These are phyloP conservation scores for Notarius quadriscutis DNA, from an alignment of 2,113 vertebrate genomes.

Conservation along the genomic window DNA sequence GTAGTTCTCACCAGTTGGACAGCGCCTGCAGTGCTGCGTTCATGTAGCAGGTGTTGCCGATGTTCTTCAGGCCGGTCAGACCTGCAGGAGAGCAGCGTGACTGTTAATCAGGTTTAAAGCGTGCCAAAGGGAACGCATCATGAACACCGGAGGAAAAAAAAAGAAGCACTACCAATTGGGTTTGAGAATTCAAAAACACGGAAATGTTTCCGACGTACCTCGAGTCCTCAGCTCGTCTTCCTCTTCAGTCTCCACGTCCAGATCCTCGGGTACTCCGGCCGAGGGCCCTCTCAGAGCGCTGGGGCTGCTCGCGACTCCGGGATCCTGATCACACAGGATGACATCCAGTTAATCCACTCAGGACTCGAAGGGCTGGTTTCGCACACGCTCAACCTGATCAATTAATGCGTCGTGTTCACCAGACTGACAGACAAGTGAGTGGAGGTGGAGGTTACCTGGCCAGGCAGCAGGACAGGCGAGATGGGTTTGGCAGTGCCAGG, in stretches of 20 bases:
- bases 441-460: constrained; percentile 73
- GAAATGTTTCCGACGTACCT: constrained; percentile 70
- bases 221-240: constrained; percentile 88
- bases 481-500: constrained; percentile 71
- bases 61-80: constrained; percentile 96
- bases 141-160: background rate
- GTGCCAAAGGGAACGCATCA: background rate
- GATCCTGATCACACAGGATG: constrained; percentile 67
- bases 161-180: background rate
- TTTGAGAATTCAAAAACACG: background rate
- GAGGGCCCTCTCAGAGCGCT: constrained; percentile 83
- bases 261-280: constrained; percentile 84
- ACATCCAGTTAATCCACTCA: background rate
- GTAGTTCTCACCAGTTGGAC: constrained; percentile 89
- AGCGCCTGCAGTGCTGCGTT: constrained; percentile 97
- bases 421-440: too few species aligned
- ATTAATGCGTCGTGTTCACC: background rate
- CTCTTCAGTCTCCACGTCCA: constrained; percentile 90
- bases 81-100: constrained; percentile 69
- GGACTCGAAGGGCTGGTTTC: background rate
- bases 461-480: constrained; percentile 66
- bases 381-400: background rate
- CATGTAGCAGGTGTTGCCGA: constrained; percentile 99
- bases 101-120: background rate
- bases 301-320: constrained; percentile 80